A percentile compares a stretch with the other conserved stretches of the same genome.
Conservation (phyloP, 1,140 invertebrate species). For the Ips typographus region DNA sequence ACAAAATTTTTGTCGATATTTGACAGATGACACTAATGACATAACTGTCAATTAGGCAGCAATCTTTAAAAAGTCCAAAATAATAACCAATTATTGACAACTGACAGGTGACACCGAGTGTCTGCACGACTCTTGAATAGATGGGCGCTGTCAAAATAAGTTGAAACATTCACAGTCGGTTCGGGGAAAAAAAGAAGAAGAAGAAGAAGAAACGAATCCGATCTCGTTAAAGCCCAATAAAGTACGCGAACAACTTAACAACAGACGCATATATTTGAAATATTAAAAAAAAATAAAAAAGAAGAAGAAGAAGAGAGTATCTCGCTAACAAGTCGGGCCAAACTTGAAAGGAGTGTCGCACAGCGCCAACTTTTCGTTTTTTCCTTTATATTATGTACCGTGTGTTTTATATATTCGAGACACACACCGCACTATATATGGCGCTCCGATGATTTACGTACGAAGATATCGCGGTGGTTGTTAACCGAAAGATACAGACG, state of each 20-base stretch:
- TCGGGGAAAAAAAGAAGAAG: neutral
- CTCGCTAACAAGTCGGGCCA: constrained; percentile 32
- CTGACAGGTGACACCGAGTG: neutral
- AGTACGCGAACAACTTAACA: constrained; percentile 24
- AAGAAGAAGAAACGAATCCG: constrained; percentile 3
- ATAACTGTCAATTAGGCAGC: too few relatives aligned
- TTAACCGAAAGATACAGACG: constrained; percentile 20
- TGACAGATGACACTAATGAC: too few relatives aligned
- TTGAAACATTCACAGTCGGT: neutral
- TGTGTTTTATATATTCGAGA: constrained; percentile 32
- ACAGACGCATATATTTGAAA: constrained; percentile 32
- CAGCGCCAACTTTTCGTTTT: constrained; percentile 31
- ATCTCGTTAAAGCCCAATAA: constrained; percentile 24
- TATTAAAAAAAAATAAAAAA: constrained; percentile 23
- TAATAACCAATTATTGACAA: neutral
- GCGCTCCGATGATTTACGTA: constrained; percentile 33
- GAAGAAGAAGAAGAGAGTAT: neutral
- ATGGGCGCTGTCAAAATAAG: constrained; percentile 5
- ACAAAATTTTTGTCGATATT: too few relatives aligned
- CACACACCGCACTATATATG: constrained; percentile 29
- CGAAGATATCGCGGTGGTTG: constrained; percentile 31
- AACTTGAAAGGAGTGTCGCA: constrained; percentile 28
- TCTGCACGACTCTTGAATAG: neutral
- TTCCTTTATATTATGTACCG: neutral
- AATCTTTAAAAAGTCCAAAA: neutral